phyloP scores from a whole-genome alignment of 2,888 invertebrate species.

The Belgica antarctica region DNA sequence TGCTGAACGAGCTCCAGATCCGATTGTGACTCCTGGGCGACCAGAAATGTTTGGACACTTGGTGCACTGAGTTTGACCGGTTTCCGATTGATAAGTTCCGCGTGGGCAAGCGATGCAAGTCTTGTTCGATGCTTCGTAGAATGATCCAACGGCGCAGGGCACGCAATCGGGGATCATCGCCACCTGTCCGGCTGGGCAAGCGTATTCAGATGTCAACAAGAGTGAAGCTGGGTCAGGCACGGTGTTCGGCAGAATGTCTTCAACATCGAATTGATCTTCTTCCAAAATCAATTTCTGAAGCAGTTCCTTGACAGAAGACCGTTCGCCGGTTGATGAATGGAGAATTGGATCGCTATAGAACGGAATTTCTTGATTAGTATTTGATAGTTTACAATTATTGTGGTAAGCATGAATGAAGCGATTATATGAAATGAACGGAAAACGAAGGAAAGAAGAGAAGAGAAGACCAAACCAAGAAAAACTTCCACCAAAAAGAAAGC shows the following conservation, averaged over 20 bases:
- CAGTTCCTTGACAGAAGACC: slow-evolving; percentile 77
- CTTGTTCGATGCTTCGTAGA: slow-evolving; percentile 71
- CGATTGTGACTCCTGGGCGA: slow-evolving; percentile 83
- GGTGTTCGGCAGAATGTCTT: slow-evolving; percentile 89
- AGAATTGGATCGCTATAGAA: slow-evolving; percentile 84
- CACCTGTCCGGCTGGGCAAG: slow-evolving; percentile 90
- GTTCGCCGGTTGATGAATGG: slow-evolving; percentile 81
- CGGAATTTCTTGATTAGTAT: slow-evolving; percentile 10
- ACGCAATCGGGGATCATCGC: slow-evolving; percentile 92
- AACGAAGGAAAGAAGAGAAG: slow-evolving; percentile 12
- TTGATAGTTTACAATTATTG: background rate
- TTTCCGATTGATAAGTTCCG: slow-evolving; percentile 91
- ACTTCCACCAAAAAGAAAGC: background rate
- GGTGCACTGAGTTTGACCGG: slow-evolving; percentile 84
- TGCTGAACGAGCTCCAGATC: slow-evolving; percentile 81
- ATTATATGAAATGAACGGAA: background rate
- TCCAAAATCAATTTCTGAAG: slow-evolving; percentile 88
- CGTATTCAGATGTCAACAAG: slow-evolving; percentile 82
- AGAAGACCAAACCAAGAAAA: slow-evolving; percentile 36
- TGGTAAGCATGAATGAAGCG: background rate
- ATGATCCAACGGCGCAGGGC: slow-evolving; percentile 89
- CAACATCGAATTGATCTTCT: slow-evolving; percentile 90
- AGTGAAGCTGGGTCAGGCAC: slow-evolving; percentile 90
- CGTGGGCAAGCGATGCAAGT: slow-evolving; percentile 80
- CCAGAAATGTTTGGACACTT: slow-evolving; percentile 88